A percentile compares a stretch with the other conserved stretches of the same genome.
These are phyloP conservation scores for Drosophila flavopinicola DNA, from an alignment of 2,888 invertebrate genomes.

Conservation along the genomic window DNA sequence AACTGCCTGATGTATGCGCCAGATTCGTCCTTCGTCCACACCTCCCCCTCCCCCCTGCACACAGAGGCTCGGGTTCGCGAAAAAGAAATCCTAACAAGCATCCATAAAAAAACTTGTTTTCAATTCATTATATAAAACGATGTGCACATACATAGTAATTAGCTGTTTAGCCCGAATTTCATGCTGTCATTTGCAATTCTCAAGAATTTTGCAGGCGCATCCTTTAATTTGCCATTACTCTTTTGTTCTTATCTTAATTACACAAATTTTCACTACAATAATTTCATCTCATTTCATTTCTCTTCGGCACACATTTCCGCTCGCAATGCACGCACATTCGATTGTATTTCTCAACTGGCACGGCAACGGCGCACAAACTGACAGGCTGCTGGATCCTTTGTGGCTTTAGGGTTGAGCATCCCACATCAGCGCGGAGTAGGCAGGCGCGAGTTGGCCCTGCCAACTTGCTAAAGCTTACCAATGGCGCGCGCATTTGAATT, in stretches of 20 bases:
- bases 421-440: conserved; percentile 21
- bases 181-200: conserved; percentile 32
- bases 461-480: conserved; percentile 50
- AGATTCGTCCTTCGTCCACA: conserved; percentile 20
- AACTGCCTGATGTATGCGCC: conserved; percentile 38
- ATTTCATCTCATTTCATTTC: conserved; percentile 54
- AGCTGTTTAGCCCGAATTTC: conserved; percentile 7
- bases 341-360: conserved; percentile 70
- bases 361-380: conserved; percentile 68
- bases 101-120: conserved; percentile 15
- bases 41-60: not conserved
- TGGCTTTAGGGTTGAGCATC: conserved; percentile 59
- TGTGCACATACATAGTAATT: conserved; percentile 39
- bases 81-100: conserved; percentile 20
- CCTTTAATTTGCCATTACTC: conserved; percentile 44
- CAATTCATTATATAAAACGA: conserved; percentile 56
- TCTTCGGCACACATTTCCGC: conserved; percentile 37
- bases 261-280: conserved; percentile 65
- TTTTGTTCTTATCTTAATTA: conserved; percentile 44
- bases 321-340: conserved; percentile 76
- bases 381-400: conserved; percentile 71
- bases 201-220: conserved; percentile 31
- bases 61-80: not conserved
- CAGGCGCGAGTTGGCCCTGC: conserved; percentile 44
- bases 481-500: conserved; percentile 44